A percentile compares a stretch with the other conserved stretches of the same genome.
These are phyloP conservation scores for Tetranychus truncatus DNA, from an alignment of 2,888 invertebrate genomes.

Conservation along the genomic window DNA sequence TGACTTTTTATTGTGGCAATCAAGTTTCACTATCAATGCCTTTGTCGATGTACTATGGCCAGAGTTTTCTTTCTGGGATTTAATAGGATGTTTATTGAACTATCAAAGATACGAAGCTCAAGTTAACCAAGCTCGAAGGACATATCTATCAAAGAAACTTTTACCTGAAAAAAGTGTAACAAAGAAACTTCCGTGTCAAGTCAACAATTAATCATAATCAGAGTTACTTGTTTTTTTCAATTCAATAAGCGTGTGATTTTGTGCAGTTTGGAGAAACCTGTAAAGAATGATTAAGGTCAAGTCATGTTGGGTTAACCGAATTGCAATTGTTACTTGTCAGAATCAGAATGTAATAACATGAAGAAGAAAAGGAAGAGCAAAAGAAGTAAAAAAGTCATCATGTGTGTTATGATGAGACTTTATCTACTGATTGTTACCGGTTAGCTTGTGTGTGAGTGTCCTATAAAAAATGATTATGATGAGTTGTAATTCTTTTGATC, in stretches of 20 bases:
- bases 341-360: background rate
- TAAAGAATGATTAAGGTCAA: background rate
- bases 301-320: background rate
- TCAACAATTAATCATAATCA: background rate
- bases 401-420: background rate
- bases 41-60: conserved; percentile 89
- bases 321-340: background rate
- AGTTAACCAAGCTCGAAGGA: background rate
- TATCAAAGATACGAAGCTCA: conserved; percentile 44
- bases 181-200: background rate
- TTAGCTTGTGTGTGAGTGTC: background rate
- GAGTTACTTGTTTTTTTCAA: too few relatives aligned
- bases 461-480: background rate
- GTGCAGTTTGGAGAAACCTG: background rate
- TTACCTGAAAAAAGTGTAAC: background rate
- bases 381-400: background rate
- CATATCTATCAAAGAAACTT: too few relatives aligned
- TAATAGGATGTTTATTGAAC: conserved; percentile 62
- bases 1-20: conserved; percentile 90
- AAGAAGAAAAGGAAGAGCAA: background rate
- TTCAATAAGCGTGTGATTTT: background rate
- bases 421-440: background rate
- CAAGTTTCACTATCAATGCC: conserved; percentile 56
- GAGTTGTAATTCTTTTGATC: background rate
- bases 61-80: conserved; percentile 79